Evolutionary conservation across 2,113 vertebrate genomes (phyloP).

Genomic region (Callithrix jacchus): DNA sequence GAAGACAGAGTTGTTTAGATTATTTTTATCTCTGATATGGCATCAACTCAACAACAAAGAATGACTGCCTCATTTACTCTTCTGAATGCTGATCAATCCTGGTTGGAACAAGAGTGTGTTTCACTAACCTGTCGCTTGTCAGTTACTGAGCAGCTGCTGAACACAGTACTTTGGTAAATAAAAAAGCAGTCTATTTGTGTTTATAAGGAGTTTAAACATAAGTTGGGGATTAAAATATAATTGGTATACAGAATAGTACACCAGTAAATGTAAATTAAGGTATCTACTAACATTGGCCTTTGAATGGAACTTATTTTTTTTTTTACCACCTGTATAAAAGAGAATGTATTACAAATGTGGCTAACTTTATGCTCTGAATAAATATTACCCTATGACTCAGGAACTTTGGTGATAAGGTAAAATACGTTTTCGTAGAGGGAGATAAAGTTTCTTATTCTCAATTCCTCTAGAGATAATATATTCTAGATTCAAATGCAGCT

Average conservation of each 20-base stretch:
- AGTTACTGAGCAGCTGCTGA: not conserved
- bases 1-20: not conserved
- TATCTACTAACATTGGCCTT: not conserved
- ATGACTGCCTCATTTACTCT: conserved; percentile 4
- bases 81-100: not conserved
- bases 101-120: not conserved
- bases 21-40: not conserved
- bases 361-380: conserved; percentile 20
- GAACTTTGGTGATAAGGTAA: conserved; percentile 15
- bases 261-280: conserved; percentile 31
- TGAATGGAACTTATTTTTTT: not conserved
- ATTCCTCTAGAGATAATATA: conserved; percentile 53
- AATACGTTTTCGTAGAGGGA: conserved; percentile 12
- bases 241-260: not conserved
- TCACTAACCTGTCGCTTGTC: not conserved
- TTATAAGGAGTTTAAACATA: conserved; percentile 1
- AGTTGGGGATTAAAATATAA: not conserved
- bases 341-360: not conserved
- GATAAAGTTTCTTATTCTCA: conserved; percentile 43
- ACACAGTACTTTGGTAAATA: conserved; percentile 22
- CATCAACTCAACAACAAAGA: conserved; percentile 27
- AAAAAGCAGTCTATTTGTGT: conserved; percentile 6
- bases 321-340: not conserved
- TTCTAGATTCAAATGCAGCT: conserved; percentile 12
- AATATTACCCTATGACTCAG: not conserved